Conservation (phyloP, 2,888 invertebrate genomes). For the Entomobrya proxima region DNA sequence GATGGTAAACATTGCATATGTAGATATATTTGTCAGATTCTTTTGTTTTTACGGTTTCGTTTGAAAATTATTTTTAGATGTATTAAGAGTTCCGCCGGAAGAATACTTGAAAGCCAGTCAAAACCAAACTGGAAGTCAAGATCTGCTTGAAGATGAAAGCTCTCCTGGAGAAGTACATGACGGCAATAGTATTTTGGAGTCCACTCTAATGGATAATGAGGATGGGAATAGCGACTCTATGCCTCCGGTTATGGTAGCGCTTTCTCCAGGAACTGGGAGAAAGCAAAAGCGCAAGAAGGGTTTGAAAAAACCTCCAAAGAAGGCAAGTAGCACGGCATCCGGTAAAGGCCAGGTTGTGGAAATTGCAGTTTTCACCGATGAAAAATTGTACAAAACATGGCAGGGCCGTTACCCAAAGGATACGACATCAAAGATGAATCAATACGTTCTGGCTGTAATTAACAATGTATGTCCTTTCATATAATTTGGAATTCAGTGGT, state of each 20-base stretch:
- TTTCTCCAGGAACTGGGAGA: background rate
- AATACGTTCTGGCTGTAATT: conserved; percentile 53
- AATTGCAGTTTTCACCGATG: conserved; percentile 68
- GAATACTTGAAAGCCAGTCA: conserved; percentile 3
- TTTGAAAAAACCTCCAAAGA: background rate
- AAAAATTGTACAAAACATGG: conserved; percentile 39
- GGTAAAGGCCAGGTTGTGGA: conserved; percentile 56
- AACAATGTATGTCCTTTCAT: conserved; percentile 63
- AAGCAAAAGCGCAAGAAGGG: background rate
- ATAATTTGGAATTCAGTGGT: too few species aligned
- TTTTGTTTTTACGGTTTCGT: background rate
- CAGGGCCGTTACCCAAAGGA: conserved; percentile 46
- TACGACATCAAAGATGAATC: conserved; percentile 49
- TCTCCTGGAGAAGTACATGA: too few species aligned
- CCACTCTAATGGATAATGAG: background rate
- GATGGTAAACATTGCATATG: background rate
- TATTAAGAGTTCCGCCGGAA: conserved; percentile 14
- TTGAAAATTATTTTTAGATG: background rate
- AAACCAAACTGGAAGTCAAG: background rate
- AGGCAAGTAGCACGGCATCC: background rate
- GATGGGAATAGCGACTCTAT: background rate
- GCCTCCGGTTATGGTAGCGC: conserved; percentile 1
- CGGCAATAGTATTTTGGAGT: too few species aligned
- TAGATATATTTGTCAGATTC: background rate
- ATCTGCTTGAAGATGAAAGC: background rate